These are phyloP conservation scores for Aphodius granarius DNA, from an alignment of 2,888 invertebrate species.

Conservation along the genomic window DNA sequence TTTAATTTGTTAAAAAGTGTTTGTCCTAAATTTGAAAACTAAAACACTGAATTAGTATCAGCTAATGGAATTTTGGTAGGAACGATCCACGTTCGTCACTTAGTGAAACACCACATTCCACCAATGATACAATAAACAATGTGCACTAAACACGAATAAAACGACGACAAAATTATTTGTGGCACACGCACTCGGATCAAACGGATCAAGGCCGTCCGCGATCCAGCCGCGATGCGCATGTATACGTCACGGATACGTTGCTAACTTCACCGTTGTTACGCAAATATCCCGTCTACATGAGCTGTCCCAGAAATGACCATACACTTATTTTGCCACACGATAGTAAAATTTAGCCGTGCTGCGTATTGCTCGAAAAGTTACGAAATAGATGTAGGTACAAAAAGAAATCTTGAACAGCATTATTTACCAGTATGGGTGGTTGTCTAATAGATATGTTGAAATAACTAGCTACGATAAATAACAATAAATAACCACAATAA, in stretches of 20 bases:
- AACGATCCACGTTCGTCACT: neutral
- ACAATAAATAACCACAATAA: too few species aligned
- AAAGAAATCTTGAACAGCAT: too few species aligned
- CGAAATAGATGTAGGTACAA: too few species aligned
- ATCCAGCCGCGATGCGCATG: neutral
- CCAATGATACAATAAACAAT: neutral
- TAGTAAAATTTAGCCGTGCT: too few species aligned
- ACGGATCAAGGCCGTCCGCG: neutral
- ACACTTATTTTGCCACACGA: neutral
- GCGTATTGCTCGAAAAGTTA: too few species aligned
- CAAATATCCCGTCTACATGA: neutral
- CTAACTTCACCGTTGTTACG: neutral
- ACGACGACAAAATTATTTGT: neutral
- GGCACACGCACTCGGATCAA: neutral
- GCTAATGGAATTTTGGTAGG: neutral
- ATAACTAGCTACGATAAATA: too few species aligned
- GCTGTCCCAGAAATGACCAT: neutral
- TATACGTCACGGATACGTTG: neutral
- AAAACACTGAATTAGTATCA: neutral
- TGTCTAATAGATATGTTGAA: too few species aligned
- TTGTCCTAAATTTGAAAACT: slow-evolving; percentile 8
- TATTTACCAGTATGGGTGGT: too few species aligned
- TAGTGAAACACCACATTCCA: neutral
- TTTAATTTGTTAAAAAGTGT: neutral
- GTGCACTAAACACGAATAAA: neutral